A percentile compares a stretch with the other conserved stretches of the same genome.
Conservation (phyloP, 2,888 invertebrate genomes). For the Crocallis elinguaria region DNA sequence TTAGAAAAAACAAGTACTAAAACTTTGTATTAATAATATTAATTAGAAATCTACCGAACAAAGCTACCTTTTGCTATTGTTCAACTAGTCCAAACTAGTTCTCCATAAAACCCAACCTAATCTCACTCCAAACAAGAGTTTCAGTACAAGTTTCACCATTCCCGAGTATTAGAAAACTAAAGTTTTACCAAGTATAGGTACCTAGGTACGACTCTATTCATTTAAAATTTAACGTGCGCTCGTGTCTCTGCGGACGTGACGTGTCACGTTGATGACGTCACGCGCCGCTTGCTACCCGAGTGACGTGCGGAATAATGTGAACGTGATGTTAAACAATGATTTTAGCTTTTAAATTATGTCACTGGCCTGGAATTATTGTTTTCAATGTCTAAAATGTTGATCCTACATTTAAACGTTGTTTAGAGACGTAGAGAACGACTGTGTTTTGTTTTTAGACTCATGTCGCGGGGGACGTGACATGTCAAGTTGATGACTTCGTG, state of each 20-base stretch:
- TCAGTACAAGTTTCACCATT: slow-evolving; percentile 4
- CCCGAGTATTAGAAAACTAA: slow-evolving; percentile 6
- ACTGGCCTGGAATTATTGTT: not conserved
- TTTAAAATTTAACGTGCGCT: slow-evolving; percentile 24
- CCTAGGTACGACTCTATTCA: slow-evolving; percentile 14
- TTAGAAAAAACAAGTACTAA: no score
- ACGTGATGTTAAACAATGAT: slow-evolving; percentile 1
- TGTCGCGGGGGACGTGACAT: no score
- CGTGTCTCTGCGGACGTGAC: slow-evolving; percentile 33
- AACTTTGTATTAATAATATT: no score
- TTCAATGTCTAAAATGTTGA: not conserved
- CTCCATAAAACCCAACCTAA: slow-evolving; percentile 3
- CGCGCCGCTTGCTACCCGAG: slow-evolving; percentile 24
- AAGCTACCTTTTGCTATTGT: no score
- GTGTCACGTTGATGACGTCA: slow-evolving; percentile 38
- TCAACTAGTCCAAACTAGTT: not conserved
- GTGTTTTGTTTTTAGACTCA: no score
- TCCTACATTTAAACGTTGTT: no score
- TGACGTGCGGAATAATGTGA: slow-evolving; percentile 18
- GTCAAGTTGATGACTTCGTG: no score
- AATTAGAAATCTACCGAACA: no score
- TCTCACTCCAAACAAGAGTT: not conserved
- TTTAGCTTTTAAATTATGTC: slow-evolving; percentile 2
- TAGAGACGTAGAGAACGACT: no score
- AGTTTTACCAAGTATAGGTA: slow-evolving; percentile 9